phyloP scores from a whole-genome alignment of 2,797 vertebrate species.

The Lutjanus argentimaculatus region DNA sequence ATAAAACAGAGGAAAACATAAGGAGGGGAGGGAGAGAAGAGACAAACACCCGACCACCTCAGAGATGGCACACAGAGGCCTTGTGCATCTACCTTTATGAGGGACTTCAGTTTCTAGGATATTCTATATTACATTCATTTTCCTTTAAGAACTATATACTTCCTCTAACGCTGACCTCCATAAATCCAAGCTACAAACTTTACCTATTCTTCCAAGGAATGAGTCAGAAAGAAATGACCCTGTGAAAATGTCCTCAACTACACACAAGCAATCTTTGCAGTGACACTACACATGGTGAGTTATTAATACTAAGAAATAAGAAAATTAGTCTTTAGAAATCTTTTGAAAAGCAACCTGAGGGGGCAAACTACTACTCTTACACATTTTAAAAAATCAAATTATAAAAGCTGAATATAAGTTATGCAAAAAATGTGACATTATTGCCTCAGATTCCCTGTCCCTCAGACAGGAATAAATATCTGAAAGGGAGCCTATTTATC shows the following conservation, averaged over 20 bases:
- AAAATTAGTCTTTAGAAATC: not conserved
- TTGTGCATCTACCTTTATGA: not conserved
- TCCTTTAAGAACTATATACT: too few species aligned
- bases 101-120: not conserved
- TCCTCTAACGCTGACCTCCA: not conserved
- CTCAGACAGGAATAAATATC: not conserved
- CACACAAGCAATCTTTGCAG: not conserved
- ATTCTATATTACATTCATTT: too few species aligned
- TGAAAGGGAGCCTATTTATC: not conserved
- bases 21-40: conserved; percentile 39
- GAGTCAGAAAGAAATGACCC: not conserved
- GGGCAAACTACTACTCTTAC: not conserved
- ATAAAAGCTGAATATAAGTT: not conserved
- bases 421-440: not conserved
- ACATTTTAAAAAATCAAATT: not conserved
- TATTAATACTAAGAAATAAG: not conserved
- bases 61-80: conserved; percentile 66
- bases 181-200: not conserved
- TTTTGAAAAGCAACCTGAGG: too few species aligned
- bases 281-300: not conserved
- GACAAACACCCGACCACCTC: conserved; percentile 78
- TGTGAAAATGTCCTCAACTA: not conserved
- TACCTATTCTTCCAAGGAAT: not conserved
- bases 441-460: too few species aligned
- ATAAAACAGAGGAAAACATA: conserved; percentile 79